Percentiles rank a stretch among this genome's conserved stretches.
Conservation (phyloP, 2,888 invertebrate genomes). For the Lasiommata megera region DNA sequence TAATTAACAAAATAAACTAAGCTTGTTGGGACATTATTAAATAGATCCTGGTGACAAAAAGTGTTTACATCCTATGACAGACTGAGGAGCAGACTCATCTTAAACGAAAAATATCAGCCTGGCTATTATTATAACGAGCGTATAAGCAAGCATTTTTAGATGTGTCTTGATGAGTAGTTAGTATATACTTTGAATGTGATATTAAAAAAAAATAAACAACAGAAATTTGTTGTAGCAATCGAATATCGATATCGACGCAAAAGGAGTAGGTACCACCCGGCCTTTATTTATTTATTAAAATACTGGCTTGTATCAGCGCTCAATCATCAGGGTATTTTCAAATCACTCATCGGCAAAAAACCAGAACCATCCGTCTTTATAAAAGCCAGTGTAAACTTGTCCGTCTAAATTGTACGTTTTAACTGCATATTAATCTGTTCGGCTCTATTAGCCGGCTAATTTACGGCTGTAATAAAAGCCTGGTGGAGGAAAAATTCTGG, state of each 20-base stretch:
- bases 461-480: slow-evolving; percentile 63
- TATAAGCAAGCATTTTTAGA: no score
- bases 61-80: no score
- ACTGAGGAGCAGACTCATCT: no score
- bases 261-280: slow-evolving; percentile 42
- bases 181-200: no score
- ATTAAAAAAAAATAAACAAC: no score
- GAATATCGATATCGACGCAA: slow-evolving; percentile 25
- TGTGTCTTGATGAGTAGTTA: no score
- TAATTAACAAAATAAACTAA: no score
- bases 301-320: slow-evolving; percentile 72
- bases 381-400: slow-evolving; percentile 65
- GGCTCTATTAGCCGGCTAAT: slow-evolving; percentile 56
- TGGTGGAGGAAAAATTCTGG: slow-evolving; percentile 29
- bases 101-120: no score
- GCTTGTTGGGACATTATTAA: no score
- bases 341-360: slow-evolving; percentile 58
- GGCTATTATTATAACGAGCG: no score
- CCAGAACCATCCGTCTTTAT: slow-evolving; percentile 75
- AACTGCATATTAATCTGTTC: slow-evolving; percentile 71
- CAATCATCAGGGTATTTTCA: slow-evolving; percentile 72
- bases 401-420: slow-evolving; percentile 65
- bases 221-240: no score
- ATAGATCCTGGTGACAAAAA: no score
- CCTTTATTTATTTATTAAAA: slow-evolving; percentile 71